These are phyloP conservation scores for Microcebus lehilahytsara DNA, from an alignment of 2,113 vertebrate genomes.

Conservation along the genomic window DNA sequence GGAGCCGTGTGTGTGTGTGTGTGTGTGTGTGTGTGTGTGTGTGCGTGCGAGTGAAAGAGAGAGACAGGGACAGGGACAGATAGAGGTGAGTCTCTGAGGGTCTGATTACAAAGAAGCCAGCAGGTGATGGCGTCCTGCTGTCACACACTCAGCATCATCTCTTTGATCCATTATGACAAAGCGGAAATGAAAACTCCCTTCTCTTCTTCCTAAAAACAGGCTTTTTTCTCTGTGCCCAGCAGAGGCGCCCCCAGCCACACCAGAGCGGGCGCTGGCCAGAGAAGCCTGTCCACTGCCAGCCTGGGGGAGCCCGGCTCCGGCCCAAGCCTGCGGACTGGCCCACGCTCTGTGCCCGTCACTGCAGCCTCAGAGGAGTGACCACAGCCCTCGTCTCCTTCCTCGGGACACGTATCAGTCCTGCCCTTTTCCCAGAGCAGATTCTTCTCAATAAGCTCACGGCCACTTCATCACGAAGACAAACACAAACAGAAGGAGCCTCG, in stretches of 20 bases:
- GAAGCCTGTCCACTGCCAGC: neutral
- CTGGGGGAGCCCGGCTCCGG: neutral
- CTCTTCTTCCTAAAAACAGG: neutral
- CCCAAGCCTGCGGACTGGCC: neutral
- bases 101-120: neutral
- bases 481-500: neutral
- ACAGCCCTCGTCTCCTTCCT: neutral
- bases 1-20: neutral
- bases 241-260: neutral
- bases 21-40: neutral
- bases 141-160: neutral
- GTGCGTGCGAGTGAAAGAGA: neutral
- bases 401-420: neutral
- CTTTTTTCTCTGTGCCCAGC: neutral
- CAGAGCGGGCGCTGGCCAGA: neutral
- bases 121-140: too few relatives aligned
- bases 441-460: neutral
- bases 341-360: neutral
- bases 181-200: neutral
- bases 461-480: neutral
- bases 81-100: neutral
- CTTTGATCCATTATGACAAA: neutral
- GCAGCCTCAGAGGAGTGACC: rapidly evolving
- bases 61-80: neutral
- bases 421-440: neutral